Percentiles rank a stretch among this genome's conserved stretches.
phyloP scores from a whole-genome alignment of 2,797 vertebrate species.

The Danio kyathit region DNA sequence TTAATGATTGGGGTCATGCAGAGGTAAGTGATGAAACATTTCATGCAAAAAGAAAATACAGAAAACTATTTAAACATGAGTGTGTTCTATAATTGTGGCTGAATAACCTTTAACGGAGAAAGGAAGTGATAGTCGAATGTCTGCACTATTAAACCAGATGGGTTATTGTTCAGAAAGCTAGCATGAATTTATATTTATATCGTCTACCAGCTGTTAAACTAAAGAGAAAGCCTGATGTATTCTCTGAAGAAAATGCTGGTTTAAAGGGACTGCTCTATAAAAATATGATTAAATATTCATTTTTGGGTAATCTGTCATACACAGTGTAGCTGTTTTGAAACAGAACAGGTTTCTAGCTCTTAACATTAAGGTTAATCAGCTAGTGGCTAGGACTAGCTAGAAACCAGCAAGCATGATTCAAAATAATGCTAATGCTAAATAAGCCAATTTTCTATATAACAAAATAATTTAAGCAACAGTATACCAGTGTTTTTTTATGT shows the following conservation, averaged over 20 bases:
- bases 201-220: neutral
- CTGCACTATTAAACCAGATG: neutral
- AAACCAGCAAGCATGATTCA: neutral
- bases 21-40: neutral
- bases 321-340: too few relatives aligned
- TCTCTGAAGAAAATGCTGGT: neutral
- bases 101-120: neutral
- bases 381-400: neutral
- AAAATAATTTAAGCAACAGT: too few relatives aligned
- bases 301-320: too few relatives aligned
- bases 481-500: too few relatives aligned
- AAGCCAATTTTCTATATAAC: too few relatives aligned
- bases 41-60: too few relatives aligned
- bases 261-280: too few relatives aligned
- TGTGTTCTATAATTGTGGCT: too few relatives aligned
- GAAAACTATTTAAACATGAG: too few relatives aligned
- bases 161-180: conserved; percentile 1
- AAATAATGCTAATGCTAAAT: neutral
- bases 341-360: neutral
- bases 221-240: neutral
- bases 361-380: neutral
- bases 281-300: too few relatives aligned
- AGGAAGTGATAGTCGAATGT: neutral
- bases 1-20: neutral
- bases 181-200: neutral